Evolutionary conservation across 2,888 invertebrate species (phyloP), one percentile per base, ranked within the genome.

Genomic region (Brassicogethes aeneus): DNA sequence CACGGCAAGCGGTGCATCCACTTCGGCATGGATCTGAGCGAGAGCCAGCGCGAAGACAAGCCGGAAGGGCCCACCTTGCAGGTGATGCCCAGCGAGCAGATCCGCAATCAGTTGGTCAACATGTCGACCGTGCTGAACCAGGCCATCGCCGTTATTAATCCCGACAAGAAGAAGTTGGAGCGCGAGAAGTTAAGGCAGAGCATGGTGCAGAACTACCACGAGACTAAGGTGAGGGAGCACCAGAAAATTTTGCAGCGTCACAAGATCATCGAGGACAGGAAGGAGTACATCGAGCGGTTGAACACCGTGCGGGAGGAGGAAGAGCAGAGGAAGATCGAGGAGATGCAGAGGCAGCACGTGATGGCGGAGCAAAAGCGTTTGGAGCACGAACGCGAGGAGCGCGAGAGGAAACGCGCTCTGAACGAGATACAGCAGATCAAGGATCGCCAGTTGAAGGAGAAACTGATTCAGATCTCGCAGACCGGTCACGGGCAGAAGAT

Each of bases 191-290:
- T 82, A 3, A 76, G 87, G 31, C 63, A 68, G 1, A 72, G 76
- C 47, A 82, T 90, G 79, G 86, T 85, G 3, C 79, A 79, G 47
- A 82, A 85, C 61, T 90, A 91, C 65, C 85, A 89, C 60, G 85
- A 88, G 61, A 86, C 82, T 49, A 89, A 88, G 66, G 76, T 74
- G 15, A 79, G 83, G 35, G 95, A 96, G 56, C 96, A 96, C 64
- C 82, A 86, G 57, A 78, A 87, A 40, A 90, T 97, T 55, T 72
- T 97, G 53, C 86, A 86, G 62, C 78, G 99, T 1, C 90, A 94
- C 64, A 90, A 93, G 71, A 94, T 93, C 59, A 97, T 99, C 56
- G 97, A 97, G 69, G 91, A 93, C 62, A 77, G 96, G 40, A 96
- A 97, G 69, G 95, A 96, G 69, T 89, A 90, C 64, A 85, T 95